These are phyloP conservation scores for Psittacula cyanocephala DNA, from an alignment of 2,113 vertebrate species.

Conservation along the genomic window DNA sequence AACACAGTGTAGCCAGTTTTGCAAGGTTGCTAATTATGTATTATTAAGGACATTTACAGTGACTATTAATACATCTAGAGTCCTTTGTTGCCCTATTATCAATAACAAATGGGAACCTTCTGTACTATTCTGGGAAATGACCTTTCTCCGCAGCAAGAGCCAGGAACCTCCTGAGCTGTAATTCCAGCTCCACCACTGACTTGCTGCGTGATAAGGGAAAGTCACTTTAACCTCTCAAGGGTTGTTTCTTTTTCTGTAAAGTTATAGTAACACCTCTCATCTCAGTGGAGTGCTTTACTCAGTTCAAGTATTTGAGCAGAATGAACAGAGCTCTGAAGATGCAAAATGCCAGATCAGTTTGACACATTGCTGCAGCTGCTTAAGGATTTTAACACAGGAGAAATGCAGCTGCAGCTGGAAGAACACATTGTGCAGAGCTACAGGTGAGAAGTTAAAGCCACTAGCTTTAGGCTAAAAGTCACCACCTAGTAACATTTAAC, in stretches of 20 bases:
- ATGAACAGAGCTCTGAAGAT: not conserved
- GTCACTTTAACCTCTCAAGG: constrained; percentile 1
- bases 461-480: not conserved
- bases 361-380: not conserved
- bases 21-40: not conserved
- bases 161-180: constrained; percentile 29
- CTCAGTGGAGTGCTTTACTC: not conserved
- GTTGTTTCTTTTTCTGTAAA: not conserved
- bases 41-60: not conserved
- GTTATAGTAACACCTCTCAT: not conserved
- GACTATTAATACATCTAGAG: constrained; percentile 26
- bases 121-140: constrained; percentile 60
- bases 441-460: not conserved
- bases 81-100: constrained; percentile 52
- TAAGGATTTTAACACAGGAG: not conserved
- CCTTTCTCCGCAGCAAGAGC: constrained; percentile 25
- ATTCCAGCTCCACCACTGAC: constrained; percentile 31
- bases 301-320: not conserved
- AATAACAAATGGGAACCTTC: constrained; percentile 13
- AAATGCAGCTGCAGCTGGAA: constrained; percentile 2
- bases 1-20: not conserved
- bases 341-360: not conserved
- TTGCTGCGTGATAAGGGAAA: not conserved
- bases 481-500: not conserved
- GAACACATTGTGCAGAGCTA: not conserved